Conservation (phyloP, 2,113 vertebrate species). For the Acanthisitta chloris region DNA sequence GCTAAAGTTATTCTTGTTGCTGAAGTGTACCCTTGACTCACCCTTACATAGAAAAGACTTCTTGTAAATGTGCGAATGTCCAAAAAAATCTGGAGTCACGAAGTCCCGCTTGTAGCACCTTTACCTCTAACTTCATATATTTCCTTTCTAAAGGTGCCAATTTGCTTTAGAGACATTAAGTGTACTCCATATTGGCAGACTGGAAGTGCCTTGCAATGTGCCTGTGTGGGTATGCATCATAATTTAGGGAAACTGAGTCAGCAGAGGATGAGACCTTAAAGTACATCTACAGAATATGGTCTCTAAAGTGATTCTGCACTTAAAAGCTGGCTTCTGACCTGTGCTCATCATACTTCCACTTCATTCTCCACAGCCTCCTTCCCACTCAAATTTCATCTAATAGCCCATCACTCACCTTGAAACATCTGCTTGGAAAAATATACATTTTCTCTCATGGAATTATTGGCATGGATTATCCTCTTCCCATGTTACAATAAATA, state of each 20-base stretch:
- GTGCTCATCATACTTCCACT: not conserved
- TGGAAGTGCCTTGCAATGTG: not conserved
- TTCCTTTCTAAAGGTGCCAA: not conserved
- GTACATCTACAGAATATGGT: not conserved
- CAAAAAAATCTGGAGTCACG: not conserved
- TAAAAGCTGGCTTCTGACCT: not conserved
- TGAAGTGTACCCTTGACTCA: not conserved
- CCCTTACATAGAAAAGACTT: not conserved
- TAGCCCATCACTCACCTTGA: not conserved
- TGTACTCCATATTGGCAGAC: not conserved
- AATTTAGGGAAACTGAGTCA: not conserved
- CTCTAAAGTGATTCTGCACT: not conserved
- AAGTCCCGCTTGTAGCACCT: not conserved
- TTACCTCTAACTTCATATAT: not conserved
- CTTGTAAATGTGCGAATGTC: not conserved
- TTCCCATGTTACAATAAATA: not conserved
- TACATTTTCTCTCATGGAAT: not conserved
- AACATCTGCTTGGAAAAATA: not conserved
- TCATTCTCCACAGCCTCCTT: constrained; percentile 1
- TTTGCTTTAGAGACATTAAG: not conserved
- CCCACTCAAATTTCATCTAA: constrained; percentile 4
- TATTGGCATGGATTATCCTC: not conserved
- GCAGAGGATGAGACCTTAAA: not conserved
- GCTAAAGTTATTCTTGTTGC: not conserved
- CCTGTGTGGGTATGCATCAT: not conserved